These are phyloP conservation scores for Oreonectes daqikongensis DNA, from an alignment of 2,797 vertebrate genomes.

Conservation along the genomic window DNA sequence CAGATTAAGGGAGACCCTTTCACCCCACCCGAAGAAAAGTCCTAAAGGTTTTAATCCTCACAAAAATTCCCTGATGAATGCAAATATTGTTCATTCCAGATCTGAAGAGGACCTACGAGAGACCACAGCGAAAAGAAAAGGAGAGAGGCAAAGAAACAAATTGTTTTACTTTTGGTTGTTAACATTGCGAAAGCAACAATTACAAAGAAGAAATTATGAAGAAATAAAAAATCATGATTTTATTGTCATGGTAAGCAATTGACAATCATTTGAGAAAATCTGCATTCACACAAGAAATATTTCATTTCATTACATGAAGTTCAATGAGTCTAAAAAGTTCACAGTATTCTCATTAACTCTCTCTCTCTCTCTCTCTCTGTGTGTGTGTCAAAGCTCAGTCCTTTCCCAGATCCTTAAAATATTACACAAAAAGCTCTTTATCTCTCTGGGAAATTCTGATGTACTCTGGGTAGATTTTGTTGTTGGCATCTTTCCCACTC, in stretches of 20 bases:
- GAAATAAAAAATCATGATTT: neutral
- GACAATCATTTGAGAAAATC: neutral
- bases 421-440: conserved; percentile 48
- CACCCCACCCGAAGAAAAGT: conserved; percentile 26
- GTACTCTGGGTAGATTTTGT: conserved; percentile 34
- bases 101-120: conserved; percentile 1
- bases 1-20: conserved; percentile 42
- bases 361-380: neutral
- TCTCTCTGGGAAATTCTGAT: conserved; percentile 43
- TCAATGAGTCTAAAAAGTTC: neutral
- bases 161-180: neutral
- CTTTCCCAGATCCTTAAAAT: conserved; percentile 20
- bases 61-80: conserved; percentile 56
- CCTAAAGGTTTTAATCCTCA: conserved; percentile 51
- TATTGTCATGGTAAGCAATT: neutral
- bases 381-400: conserved; percentile 2
- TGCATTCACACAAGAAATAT: neutral
- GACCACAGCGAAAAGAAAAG: neutral
- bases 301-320: neutral
- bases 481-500: conserved; percentile 27
- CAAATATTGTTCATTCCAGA: conserved; percentile 53
- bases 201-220: neutral
- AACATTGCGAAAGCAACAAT: neutral
- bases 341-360: neutral
- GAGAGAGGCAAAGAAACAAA: neutral